Conservation (phyloP, 2,797 vertebrate genomes). For the Paedocypris micromegethes region DNA sequence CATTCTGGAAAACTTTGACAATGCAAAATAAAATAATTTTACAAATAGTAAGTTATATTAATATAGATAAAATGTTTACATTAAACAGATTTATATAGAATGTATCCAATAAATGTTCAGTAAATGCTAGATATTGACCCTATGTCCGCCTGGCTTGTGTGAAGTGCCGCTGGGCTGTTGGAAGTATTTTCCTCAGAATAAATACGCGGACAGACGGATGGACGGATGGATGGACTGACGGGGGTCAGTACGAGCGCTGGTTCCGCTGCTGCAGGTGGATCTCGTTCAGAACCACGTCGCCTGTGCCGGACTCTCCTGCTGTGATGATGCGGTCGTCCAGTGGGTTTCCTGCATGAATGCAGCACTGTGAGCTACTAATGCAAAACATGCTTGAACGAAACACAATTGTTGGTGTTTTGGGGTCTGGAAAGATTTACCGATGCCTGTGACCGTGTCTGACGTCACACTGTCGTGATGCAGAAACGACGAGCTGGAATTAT, state of each 20-base stretch:
- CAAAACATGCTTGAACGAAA: too few species aligned
- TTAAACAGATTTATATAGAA: too few species aligned
- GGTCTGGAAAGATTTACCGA: slow-evolving; percentile 50
- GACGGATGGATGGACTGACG: not conserved
- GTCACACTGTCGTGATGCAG: slow-evolving; percentile 67
- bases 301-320: slow-evolving; percentile 44
- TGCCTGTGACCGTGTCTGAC: slow-evolving; percentile 66
- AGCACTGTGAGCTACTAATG: too few species aligned
- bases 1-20: too few species aligned
- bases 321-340: slow-evolving; percentile 56
- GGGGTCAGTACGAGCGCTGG: slow-evolving; percentile 11
- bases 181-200: not conserved
- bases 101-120: too few species aligned
- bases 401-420: too few species aligned
- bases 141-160: too few species aligned
- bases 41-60: too few species aligned
- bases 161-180: too few species aligned
- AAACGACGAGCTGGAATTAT: slow-evolving; percentile 75
- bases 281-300: slow-evolving; percentile 66
- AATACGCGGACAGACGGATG: not conserved
- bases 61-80: too few species aligned
- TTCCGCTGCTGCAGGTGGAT: slow-evolving; percentile 53
- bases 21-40: too few species aligned
- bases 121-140: too few species aligned
- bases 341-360: slow-evolving; percentile 55